phyloP scores from a whole-genome alignment of 30 jellyfish, hydroid and myxozoan genomes.

The Turritopsis dohrnii region DNA sequence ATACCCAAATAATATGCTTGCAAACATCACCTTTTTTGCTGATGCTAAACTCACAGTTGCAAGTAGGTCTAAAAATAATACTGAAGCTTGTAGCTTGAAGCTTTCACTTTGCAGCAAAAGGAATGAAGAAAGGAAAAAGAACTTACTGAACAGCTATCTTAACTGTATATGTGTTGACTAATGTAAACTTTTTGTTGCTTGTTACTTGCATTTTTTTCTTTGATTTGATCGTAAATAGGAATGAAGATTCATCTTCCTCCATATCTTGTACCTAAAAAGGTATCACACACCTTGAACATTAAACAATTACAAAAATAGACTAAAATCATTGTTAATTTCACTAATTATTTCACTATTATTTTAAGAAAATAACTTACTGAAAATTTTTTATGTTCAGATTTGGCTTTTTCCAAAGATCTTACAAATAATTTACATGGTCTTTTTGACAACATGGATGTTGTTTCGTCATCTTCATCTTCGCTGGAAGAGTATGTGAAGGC shows the following conservation, averaged over 20 bases:
- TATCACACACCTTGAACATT: too few relatives aligned
- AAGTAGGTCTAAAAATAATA: slow-evolving; percentile 1
- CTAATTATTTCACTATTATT: too few relatives aligned
- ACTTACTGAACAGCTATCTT: background rate
- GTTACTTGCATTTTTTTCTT: background rate
- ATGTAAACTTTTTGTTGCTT: background rate
- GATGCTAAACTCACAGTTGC: slow-evolving; percentile 3
- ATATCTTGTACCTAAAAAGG: background rate
- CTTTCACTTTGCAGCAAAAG: background rate
- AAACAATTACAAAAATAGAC: background rate
- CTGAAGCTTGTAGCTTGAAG: background rate
- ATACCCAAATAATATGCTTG: slow-evolving; percentile 4
- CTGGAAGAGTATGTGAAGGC: too few relatives aligned
- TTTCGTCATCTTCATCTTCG: background rate
- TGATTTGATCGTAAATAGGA: background rate
- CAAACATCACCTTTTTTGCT: background rate
- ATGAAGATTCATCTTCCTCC: background rate
- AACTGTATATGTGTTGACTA: background rate
- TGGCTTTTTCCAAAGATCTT: background rate
- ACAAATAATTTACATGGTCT: background rate
- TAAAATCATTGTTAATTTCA: background rate
- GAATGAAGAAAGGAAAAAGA: background rate
- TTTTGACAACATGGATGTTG: background rate
- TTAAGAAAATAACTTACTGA: background rate
- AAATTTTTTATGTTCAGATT: background rate